Conservation (phyloP, 2,797 vertebrate genomes). For the Loriculus beryllinus region DNA sequence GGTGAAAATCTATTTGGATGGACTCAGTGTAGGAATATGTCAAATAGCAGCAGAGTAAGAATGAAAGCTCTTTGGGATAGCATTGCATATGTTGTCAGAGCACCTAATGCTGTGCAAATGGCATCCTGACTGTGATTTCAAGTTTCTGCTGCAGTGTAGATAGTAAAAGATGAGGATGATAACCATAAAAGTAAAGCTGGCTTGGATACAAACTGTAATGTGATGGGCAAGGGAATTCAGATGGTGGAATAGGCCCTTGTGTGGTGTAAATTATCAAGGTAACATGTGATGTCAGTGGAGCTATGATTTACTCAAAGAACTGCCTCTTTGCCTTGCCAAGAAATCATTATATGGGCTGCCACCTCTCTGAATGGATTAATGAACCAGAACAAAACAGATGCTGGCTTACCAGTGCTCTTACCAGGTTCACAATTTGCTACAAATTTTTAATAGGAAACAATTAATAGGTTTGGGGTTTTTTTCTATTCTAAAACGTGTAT, state of each 20-base stretch:
- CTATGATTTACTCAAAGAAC: neutral
- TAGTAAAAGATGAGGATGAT: neutral
- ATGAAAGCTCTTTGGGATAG: neutral
- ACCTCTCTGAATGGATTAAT: neutral
- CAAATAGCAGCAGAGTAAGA: neutral
- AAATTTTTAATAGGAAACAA: neutral
- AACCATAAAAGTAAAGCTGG: neutral
- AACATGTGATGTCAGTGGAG: neutral
- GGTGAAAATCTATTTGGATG: conserved; percentile 32
- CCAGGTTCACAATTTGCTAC: neutral
- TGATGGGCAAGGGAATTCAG: neutral
- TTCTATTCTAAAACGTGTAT: neutral
- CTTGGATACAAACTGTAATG: neutral
- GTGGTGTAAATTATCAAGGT: neutral
- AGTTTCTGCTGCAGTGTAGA: neutral
- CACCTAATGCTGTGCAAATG: neutral
- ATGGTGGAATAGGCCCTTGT: neutral
- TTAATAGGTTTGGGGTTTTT: neutral
- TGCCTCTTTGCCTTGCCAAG: conserved; percentile 7
- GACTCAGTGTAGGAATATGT: neutral
- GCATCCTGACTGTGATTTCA: neutral
- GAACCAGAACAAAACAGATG: neutral
- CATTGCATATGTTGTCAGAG: neutral
- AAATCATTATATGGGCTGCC: neutral
- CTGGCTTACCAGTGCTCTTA: neutral